A percentile compares a stretch with the other conserved stretches of the same genome.
These are phyloP conservation scores for Callyntrura guangdongensis DNA, from an alignment of 2,888 invertebrate genomes.

Conservation along the genomic window DNA sequence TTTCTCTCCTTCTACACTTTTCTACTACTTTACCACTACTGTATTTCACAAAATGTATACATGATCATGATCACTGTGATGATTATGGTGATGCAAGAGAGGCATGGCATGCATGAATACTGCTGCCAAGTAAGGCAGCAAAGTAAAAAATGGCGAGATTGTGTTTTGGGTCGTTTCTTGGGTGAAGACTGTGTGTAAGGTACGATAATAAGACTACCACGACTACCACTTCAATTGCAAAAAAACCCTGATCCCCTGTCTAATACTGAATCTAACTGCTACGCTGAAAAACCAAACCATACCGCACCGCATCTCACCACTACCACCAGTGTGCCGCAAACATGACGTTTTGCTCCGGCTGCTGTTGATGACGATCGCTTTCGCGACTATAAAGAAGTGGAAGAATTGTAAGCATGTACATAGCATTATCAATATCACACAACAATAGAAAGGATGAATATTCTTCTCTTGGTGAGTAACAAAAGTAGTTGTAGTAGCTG, in stretches of 20 bases:
- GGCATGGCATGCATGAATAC: slow-evolving; percentile 42
- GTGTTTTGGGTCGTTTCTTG: slow-evolving; percentile 48
- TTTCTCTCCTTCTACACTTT: slow-evolving; percentile 34
- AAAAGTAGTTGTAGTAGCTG: not conserved
- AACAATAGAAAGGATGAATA: slow-evolving; percentile 43
- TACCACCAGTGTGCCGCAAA: not conserved
- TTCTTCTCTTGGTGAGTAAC: slow-evolving; percentile 7
- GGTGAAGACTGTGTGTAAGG: slow-evolving; percentile 19
- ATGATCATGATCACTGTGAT: slow-evolving; percentile 10
- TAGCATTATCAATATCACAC: not conserved
- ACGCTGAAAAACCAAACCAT: not conserved
- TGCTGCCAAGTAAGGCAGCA: slow-evolving; percentile 37
- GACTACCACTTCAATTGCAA: slow-evolving; percentile 18
- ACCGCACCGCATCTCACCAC: not conserved
- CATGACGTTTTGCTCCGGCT: slow-evolving; percentile 21
- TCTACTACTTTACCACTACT: not conserved
- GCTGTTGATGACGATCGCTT: not conserved
- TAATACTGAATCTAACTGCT: not conserved
- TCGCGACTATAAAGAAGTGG: not conserved
- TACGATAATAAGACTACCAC: too few relatives aligned
- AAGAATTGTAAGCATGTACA: not conserved
- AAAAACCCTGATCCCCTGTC: not conserved
- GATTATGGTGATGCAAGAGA: slow-evolving; percentile 34
- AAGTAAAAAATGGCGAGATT: slow-evolving; percentile 52
- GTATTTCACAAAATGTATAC: slow-evolving; percentile 47